phyloP scores from a whole-genome alignment of 1,140 invertebrate genomes.

The Heliconius eleuchia region DNA sequence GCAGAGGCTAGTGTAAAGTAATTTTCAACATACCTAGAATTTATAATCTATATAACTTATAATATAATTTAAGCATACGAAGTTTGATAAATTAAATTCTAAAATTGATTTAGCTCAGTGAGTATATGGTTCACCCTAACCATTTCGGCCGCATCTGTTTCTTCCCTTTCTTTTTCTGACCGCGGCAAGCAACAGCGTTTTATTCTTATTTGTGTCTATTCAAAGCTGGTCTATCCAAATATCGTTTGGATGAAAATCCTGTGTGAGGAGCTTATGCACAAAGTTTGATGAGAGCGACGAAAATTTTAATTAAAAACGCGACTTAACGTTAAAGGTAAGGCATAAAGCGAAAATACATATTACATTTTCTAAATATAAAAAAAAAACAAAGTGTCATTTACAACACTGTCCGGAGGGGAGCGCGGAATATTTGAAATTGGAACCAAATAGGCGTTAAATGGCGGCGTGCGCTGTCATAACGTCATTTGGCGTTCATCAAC shows the following conservation, averaged over 20 bases:
- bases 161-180: conserved; percentile 63
- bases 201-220: conserved; percentile 62
- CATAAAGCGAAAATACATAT: conserved; percentile 16
- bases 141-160: conserved; percentile 53
- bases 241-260: conserved; percentile 62
- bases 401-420: conserved; percentile 67
- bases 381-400: conserved; percentile 73
- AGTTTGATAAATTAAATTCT: neutral
- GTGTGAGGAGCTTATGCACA: conserved; percentile 49
- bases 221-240: conserved; percentile 60
- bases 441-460: conserved; percentile 82
- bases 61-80: neutral
- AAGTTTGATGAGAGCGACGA: conserved; percentile 44
- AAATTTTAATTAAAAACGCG: conserved; percentile 55
- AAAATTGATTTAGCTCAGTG: neutral
- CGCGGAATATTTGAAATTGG: conserved; percentile 79
- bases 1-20: too few species aligned
- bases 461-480: conserved; percentile 79
- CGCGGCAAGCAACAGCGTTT: conserved; percentile 54
- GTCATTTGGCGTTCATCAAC: conserved; percentile 80
- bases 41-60: too few species aligned
- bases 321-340: conserved; percentile 21
- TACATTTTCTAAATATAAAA: conserved; percentile 27
- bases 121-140: conserved; percentile 24
- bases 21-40: too few species aligned